phyloP scores from a whole-genome alignment of 53 echinoderm and acorn worm genomes.

The Temnopleurus reevesii region DNA sequence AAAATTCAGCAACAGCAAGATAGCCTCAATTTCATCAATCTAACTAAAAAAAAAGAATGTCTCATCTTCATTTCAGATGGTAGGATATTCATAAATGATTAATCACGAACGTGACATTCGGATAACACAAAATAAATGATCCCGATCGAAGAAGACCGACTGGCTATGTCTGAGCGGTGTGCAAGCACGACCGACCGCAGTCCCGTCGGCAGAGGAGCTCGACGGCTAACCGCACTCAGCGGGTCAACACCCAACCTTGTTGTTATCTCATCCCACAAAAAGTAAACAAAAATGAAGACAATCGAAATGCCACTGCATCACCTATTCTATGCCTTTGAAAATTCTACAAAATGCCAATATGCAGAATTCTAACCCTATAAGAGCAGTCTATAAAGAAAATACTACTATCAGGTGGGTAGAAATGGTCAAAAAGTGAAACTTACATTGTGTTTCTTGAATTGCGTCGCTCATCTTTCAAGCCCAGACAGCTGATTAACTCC shows the following conservation, averaged over 20 bases:
- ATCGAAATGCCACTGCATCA: background rate
- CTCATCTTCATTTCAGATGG: too few species aligned
- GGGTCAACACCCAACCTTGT: background rate
- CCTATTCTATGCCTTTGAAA: background rate
- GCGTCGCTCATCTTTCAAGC: background rate
- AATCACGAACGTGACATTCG: too few species aligned
- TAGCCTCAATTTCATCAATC: too few species aligned
- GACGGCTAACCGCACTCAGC: background rate
- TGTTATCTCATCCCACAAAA: background rate
- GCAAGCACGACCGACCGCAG: too few species aligned
- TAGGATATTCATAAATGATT: too few species aligned
- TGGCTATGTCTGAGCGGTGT: too few species aligned
- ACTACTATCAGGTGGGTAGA: background rate
- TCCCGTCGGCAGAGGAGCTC: too few species aligned
- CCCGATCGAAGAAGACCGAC: too few species aligned
- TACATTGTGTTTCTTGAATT: background rate
- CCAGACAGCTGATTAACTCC: background rate
- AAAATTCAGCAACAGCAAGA: too few species aligned
- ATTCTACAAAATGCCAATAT: background rate
- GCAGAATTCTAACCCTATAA: background rate
- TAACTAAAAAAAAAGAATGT: too few species aligned
- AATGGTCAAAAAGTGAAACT: background rate
- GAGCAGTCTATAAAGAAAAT: background rate
- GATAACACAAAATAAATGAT: too few species aligned
- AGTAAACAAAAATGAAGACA: conserved; percentile 19